Conservation (phyloP, 2,888 invertebrate species). For the Stegana nigrithorax region DNA sequence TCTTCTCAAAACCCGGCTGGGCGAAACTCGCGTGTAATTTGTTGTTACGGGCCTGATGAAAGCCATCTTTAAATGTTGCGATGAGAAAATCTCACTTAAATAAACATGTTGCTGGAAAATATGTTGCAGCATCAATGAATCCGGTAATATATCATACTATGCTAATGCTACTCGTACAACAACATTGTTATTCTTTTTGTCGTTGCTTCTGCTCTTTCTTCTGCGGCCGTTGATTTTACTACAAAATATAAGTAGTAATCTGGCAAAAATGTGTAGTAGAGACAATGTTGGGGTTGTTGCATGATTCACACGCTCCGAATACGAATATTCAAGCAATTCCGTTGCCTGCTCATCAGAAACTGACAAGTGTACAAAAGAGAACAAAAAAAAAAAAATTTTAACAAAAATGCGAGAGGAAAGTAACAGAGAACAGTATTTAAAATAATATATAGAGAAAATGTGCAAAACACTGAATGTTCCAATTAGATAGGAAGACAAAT, state of each 20-base stretch:
- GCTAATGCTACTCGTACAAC: too few relatives aligned
- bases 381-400: neutral
- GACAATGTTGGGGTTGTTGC: conserved; percentile 51
- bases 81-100: too few relatives aligned
- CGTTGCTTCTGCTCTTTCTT: neutral
- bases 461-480: neutral
- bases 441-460: neutral
- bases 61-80: too few relatives aligned
- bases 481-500: neutral
- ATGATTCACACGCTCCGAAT: conserved; percentile 21
- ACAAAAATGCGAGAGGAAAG: neutral
- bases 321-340: too few relatives aligned
- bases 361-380: neutral
- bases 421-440: neutral
- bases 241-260: neutral
- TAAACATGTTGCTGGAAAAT: too few relatives aligned
- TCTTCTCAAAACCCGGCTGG: too few relatives aligned
- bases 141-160: too few relatives aligned
- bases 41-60: too few relatives aligned
- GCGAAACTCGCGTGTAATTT: too few relatives aligned
- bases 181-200: neutral
- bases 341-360: too few relatives aligned
- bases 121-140: too few relatives aligned
- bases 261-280: conserved; percentile 48
- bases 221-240: neutral